Base-by-base conservation (phyloP, 2,888 invertebrate genomes). In the Choristoneura rosaceana region DNA sequence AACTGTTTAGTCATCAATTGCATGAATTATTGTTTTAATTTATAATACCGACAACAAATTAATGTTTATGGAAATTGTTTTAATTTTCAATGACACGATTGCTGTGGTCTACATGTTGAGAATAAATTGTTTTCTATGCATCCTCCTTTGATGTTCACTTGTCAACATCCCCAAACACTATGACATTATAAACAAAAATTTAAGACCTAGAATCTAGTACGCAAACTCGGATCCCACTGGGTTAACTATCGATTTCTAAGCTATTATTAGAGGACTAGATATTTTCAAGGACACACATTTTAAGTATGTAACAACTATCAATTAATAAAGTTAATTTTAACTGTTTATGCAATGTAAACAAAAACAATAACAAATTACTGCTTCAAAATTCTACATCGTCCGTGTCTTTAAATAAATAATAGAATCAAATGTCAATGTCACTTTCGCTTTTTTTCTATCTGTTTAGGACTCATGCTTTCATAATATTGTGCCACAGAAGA, bases 171-270 rank as follows among this genome's bases (percentile, higher is more conserved):
- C 4, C 2, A 17, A 12, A 17, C 15, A 9, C 17, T 50, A 47
- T 61, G 60, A 34, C n/a, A 9, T 34, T 9, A 17, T 17, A 17
- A 61, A 50, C 60, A 38, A 61, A 60, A 68, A 14, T n/a, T 8
- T 25, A 38, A 38, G 50, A 55, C 62, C 69, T 41, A 43, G 43
- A 25, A 34, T 15, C 62, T 14, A 63, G 62, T 69, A 69, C 69
- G 69, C 69, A 69, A 69, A 63, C 69, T 43, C 62, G 55, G 43
- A 14, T 41, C 45, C 43, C 62, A 25, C 47, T 68, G 60, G 38
- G 59, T 2, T 60, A 25, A n/a, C n/a, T 68, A 68, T 68, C 60
- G 68, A 68, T 68, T 61, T 14, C 17, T 4, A 8, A 59, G 10
- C 17, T 50, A 60, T 60, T 68, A 41, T 47, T 38, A 45, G 67